A percentile compares a stretch with the other conserved stretches of the same genome.
Conservation (phyloP, 1,140 invertebrate species). For the Diorhabda sublineata region DNA sequence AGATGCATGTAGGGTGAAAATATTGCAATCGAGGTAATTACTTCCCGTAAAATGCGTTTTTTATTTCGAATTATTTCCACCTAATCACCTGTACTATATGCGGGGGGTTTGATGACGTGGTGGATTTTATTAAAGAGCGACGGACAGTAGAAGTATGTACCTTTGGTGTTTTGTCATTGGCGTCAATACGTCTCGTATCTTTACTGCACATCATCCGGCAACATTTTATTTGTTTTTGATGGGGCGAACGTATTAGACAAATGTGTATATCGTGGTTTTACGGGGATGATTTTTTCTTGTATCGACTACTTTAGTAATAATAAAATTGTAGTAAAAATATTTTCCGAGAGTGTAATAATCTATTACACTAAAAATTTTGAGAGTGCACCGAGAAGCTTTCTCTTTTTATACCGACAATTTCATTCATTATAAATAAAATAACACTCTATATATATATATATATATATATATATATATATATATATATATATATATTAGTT, state of each 20-base stretch:
- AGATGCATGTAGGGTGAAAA: too few relatives aligned
- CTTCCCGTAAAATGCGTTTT: too few relatives aligned
- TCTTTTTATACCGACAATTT: neutral
- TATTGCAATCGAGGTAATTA: too few relatives aligned
- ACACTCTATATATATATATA: too few relatives aligned
- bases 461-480: too few relatives aligned
- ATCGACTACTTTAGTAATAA: constrained; percentile 21
- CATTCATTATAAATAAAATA: too few relatives aligned
- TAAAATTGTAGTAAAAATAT: constrained; percentile 22
- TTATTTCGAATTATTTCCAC: neutral
- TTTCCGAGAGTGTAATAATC: constrained; percentile 14
- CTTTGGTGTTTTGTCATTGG: constrained; percentile 6
- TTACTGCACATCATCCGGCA: constrained; percentile 17
- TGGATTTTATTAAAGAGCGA: constrained; percentile 16
- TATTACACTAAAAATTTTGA: constrained; percentile 9
- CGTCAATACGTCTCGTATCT: constrained; percentile 21
- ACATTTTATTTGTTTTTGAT: constrained; percentile 24
- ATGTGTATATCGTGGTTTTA: constrained; percentile 18
- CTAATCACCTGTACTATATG: constrained; percentile 8
- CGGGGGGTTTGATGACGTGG: neutral
- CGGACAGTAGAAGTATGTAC: constrained; percentile 6
- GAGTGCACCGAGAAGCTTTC: constrained; percentile 6
- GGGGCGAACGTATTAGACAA: constrained; percentile 21
- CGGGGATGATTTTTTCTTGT: constrained; percentile 23
- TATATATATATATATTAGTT: too few relatives aligned